Evolutionary conservation across 2,797 vertebrate species (phyloP), one percentile per base, ranked within the genome.

Genomic region (Microctenopoma steveboyesi): DNA sequence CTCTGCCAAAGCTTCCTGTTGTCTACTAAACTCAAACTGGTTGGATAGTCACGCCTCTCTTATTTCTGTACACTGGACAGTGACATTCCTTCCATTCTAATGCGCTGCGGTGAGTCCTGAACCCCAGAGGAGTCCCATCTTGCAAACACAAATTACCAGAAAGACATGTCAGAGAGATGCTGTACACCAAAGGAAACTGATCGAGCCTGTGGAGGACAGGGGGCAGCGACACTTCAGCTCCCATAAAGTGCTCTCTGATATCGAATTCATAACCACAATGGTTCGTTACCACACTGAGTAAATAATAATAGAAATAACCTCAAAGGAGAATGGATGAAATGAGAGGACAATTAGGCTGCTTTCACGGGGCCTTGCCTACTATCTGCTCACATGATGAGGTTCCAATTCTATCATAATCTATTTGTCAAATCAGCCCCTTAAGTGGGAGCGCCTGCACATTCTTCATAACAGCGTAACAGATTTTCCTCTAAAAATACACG

Each of bases 401-500:
- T 83, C 77, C 85, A 54, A 25, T 82, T 83, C 84, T 72, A 79
- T 83, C 84, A 78, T 77, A 27, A 78, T 90, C 85, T 81, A 74
- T 90, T 83, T 84, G 86, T 84, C 83, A 76, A 70, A 88, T 90
- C 86, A 85, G 74, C 70, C 72, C 61, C 82, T 84, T 75, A 79
- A 77, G 62, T 49, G 27, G 74, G 64, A 72, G 79, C 3, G 58
- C 73, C 81, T 60, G 35, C 76, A 74, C 69, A 81, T 64, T 66
- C 77, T 61, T 78, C 59, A 64, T 52, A 76, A 86, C 80, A 79
- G 83, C 68, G 48, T 49, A 81, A 76, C 82, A 78, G 67, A 88
- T 86, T 49, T 72, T 28, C 27, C 69, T 81, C 86, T 82, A 83
- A 82, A 86, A 89, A 88, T 86, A 88, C 61, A 50, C 81, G 73